Conservation (phyloP, 2,797 vertebrate genomes). For the Heterohyrax brucei region DNA sequence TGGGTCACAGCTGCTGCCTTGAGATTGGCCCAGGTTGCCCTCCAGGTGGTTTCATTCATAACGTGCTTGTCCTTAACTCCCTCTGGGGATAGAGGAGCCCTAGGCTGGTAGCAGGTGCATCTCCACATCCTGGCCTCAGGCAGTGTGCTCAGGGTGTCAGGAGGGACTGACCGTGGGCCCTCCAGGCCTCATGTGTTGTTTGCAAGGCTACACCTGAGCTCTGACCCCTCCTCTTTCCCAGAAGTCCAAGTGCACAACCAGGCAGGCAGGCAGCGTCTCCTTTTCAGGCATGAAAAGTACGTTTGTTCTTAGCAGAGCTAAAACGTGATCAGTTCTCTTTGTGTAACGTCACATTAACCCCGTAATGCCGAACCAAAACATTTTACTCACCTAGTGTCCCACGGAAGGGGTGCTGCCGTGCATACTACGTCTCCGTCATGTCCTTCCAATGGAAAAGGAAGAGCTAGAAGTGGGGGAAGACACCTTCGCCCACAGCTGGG, state of each 20-base stretch:
- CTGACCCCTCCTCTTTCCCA: not conserved
- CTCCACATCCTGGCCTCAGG: not conserved
- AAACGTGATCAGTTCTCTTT: not conserved
- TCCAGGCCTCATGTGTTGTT: not conserved
- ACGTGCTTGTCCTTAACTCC: not conserved
- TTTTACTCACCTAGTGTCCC: not conserved
- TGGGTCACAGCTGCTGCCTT: not conserved
- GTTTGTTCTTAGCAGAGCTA: not conserved
- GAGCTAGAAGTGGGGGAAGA: not conserved
- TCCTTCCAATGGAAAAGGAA: not conserved
- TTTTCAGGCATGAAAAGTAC: not conserved
- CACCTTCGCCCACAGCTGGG: not conserved
- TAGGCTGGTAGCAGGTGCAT: not conserved
- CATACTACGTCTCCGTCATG: not conserved
- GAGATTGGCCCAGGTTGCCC: not conserved
- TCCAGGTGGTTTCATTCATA: not conserved
- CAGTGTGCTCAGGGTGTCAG: not conserved
- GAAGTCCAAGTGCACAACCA: not conserved
- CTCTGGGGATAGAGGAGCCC: not conserved
- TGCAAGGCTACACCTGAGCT: not conserved
- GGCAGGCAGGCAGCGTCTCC: not conserved
- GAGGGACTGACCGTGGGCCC: not conserved
- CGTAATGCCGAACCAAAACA: not conserved
- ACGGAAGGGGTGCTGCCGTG: not conserved
- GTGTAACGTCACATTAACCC: not conserved